A percentile compares a stretch with the other conserved stretches of the same genome.
These are phyloP conservation scores for Sycobia sp. DNA, from an alignment of 1,140 invertebrate genomes.

Conservation along the genomic window DNA sequence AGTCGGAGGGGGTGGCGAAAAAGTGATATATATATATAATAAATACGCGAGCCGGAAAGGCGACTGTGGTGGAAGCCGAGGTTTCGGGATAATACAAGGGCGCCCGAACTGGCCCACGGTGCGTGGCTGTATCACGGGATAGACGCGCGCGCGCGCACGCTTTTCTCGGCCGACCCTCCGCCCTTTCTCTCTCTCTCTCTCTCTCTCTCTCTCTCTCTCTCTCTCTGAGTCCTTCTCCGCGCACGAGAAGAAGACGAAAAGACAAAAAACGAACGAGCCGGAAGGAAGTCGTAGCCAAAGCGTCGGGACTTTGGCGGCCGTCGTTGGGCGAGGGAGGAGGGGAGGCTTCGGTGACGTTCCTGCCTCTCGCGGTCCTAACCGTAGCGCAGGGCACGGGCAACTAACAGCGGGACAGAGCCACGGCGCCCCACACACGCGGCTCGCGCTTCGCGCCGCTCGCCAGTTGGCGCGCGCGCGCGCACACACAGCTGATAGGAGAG, in stretches of 20 bases:
- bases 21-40: too few relatives aligned
- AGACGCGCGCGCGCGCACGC: not conserved
- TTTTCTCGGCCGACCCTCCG: not conserved
- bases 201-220: not conserved
- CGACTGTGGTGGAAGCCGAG: too few relatives aligned
- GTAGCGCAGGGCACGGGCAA: conserved; percentile 62
- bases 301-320: too few relatives aligned
- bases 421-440: conserved; percentile 27
- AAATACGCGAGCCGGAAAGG: too few relatives aligned
- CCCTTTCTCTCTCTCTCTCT: not conserved
- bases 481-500: not conserved
- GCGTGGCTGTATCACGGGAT: too few relatives aligned
- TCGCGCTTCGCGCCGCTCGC: conserved; percentile 6
- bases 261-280: not conserved
- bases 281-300: too few relatives aligned
- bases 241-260: not conserved
- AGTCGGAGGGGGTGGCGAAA: too few relatives aligned
- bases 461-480: not conserved
- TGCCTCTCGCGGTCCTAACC: conserved; percentile 56
- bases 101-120: too few relatives aligned
- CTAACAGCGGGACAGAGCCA: conserved; percentile 60
- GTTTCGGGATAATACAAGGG: too few relatives aligned
- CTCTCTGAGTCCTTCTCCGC: not conserved
- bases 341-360: not conserved
- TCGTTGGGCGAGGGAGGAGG: too few relatives aligned